Base-by-base conservation (phyloP, 2,113 vertebrate species). In the Tor tambroides region DNA sequence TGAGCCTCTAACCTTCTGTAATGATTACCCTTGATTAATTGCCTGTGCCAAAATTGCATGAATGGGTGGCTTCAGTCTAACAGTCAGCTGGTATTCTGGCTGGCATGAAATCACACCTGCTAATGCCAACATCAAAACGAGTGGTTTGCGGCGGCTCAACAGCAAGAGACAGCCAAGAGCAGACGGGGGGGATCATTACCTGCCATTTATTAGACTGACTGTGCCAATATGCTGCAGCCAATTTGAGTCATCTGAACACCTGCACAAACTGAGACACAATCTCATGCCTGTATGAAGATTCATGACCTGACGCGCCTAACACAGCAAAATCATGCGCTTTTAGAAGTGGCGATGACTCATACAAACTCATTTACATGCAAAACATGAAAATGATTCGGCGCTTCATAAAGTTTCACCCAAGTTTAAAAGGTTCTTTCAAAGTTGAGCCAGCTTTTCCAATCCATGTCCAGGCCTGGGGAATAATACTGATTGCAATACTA, bases 121-220 rank as follows among this genome's bases (percentile, higher is more conserved):
- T 46, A 43, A 8, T 84, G 87, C 87, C 87, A 86, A 79, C 85
- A 69, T 32, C 28, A 69, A 80, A 83, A 61, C 21, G 43, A 35
- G 79, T 56, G 63, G 65, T 65, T 67, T 49, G 56, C 28, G 38
- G 84, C 12, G 30, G 8, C 74, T 46, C 84, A 41, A 74, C 30
- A 43, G 6, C 46, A n/a, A n/a, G 49, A 84, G 21, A 4, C 26
- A 2, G 35, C 54, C 71, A 76, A 10, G 56, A 63, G 28, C 49
- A 76, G 23, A 30, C n/a, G n/a, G n/a, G 69, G 21, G 77, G 78
- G 46, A 63, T 26, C 56, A 80, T 80, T 80, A 80, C 54, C 23
- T 80, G 78, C 56, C 78, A 59, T 80, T 80, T 80, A 80, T 63
- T 28, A 63, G 56, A 80, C 21, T 26, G 78, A 41, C 54, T 26